Conservation (phyloP, 2,888 invertebrate species). For the Ophion ventricosus region DNA sequence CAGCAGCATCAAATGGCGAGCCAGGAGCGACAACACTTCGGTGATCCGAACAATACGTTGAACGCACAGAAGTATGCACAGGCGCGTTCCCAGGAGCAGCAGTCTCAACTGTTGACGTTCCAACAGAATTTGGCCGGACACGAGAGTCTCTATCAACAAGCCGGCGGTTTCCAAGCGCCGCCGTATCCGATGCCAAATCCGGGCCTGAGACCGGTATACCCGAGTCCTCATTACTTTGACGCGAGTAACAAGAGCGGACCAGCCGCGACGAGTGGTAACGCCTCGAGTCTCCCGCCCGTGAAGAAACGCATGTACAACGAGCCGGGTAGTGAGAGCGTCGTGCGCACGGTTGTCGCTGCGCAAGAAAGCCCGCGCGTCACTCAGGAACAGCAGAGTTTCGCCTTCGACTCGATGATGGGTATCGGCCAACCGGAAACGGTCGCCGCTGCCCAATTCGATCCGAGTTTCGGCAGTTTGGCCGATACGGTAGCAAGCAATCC, state of each 20-base stretch:
- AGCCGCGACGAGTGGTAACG: conserved; percentile 63
- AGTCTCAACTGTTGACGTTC: conserved; percentile 75
- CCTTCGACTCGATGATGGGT: conserved; percentile 79
- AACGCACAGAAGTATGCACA: conserved; percentile 75
- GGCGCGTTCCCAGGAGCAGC: conserved; percentile 76
- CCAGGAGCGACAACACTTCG: conserved; percentile 73
- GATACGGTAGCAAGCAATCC: conserved; percentile 78
- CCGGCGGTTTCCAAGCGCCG: conserved; percentile 78
- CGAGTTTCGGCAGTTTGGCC: conserved; percentile 75
- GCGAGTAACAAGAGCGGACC: conserved; percentile 71
- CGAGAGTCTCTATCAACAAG: conserved; percentile 78
- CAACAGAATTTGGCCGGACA: conserved; percentile 78
- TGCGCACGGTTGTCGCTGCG: conserved; percentile 61
- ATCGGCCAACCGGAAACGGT: conserved; percentile 75
- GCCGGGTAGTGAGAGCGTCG: conserved; percentile 69
- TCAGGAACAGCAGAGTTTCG: conserved; percentile 77
- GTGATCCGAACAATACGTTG: conserved; percentile 72
- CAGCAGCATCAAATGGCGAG: conserved; percentile 69
- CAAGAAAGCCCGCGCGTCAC: conserved; percentile 72
- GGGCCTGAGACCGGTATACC: conserved; percentile 77
- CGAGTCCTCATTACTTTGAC: conserved; percentile 80
- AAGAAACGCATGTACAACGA: conserved; percentile 81
- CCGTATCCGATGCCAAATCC: conserved; percentile 79
- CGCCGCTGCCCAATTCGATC: conserved; percentile 77
- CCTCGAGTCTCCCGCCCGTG: conserved; percentile 76